phyloP scores from a whole-genome alignment of 2,797 vertebrate species.

The Neosilurus hyrtlii region DNA sequence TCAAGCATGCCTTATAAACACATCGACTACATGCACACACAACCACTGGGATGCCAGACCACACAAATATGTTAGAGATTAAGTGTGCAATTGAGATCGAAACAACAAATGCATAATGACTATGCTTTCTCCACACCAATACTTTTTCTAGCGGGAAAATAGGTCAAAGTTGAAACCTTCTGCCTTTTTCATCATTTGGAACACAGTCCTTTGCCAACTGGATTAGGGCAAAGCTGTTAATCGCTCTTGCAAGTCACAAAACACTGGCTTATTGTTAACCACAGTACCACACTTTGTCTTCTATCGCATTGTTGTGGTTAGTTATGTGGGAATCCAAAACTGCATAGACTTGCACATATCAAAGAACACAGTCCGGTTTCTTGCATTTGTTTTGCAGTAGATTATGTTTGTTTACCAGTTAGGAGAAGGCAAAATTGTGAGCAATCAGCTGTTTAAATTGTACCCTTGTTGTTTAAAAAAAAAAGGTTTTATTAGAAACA shows the following conservation, averaged over 20 bases:
- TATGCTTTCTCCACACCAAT: conserved; percentile 31
- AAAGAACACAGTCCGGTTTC: conserved; percentile 11
- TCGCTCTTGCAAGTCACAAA: conserved; percentile 9
- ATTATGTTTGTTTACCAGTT: neutral
- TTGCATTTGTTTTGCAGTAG: conserved; percentile 17
- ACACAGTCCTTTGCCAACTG: conserved; percentile 25
- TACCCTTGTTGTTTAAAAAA: neutral
- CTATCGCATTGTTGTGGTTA: conserved; percentile 6
- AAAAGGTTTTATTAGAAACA: conserved; percentile 20
- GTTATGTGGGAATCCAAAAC: conserved; percentile 40
- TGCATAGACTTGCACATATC: conserved; percentile 8
- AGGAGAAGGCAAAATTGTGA: conserved; percentile 1
- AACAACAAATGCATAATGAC: conserved; percentile 43
- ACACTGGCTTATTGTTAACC: conserved; percentile 18
- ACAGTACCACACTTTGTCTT: conserved; percentile 23
- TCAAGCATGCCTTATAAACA: conserved; percentile 10
- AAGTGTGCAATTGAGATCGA: conserved; percentile 31
- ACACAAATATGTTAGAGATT: conserved; percentile 45
- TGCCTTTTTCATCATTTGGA: conserved; percentile 28
- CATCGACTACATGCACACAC: neutral
- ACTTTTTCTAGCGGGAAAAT: conserved; percentile 37
- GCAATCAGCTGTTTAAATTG: conserved; percentile 29
- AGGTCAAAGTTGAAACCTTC: conserved; percentile 38
- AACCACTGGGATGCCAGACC: conserved; percentile 16
- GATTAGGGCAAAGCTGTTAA: conserved; percentile 19